Evolutionary conservation across 2,888 invertebrate genomes (phyloP), one percentile per base, ranked within the genome.

Genomic region (Celastrina argiolus): DNA sequence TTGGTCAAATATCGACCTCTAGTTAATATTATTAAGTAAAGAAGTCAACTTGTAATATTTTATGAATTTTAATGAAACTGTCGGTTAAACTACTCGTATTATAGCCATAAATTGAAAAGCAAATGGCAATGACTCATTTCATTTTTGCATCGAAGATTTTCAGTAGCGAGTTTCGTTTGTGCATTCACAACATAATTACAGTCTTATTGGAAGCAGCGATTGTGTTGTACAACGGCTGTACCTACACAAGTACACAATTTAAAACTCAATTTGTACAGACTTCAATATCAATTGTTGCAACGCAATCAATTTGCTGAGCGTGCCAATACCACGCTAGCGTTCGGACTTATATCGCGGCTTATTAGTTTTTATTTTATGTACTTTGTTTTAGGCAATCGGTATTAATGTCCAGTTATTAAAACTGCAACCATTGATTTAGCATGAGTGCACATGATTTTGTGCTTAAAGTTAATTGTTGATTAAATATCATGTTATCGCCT

Each of bases 261-360:
- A 71, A 72, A 79, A 81, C 79, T 80, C 78, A 82, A 81, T 83
- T 82, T 80, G 75, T 66, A 65, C 75, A 74, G 77, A 79, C 75
- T 78, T 73, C 71, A 72, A 75, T 75, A 81, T 77, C 78, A 77
- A 80, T 78, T 81, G 79, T 79, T 78, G 74, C 77, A 74, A 77
- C 70, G 75, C 79, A 80, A 82, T 81, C 82, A 81, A 81, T 82
- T 81, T 80, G 80, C 78, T 81, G 58, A 76, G 59, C 59, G 31
- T 59, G 65, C 42, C 59, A 66, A 59, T 59, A 59, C 28, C 58
- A 66, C 59, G 58, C 65, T 16, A 14, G 18, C 41, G 41, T 22
- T 41, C 22, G 31, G 64, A 64, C 34, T 64, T 45, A 64, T 51
- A 42, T 34, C 34, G 63, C 12, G 22, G 22, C 51, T 51, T 51